These are phyloP conservation scores for Allophyes oxyacanthae DNA, from an alignment of 2,888 invertebrate genomes.

Conservation along the genomic window DNA sequence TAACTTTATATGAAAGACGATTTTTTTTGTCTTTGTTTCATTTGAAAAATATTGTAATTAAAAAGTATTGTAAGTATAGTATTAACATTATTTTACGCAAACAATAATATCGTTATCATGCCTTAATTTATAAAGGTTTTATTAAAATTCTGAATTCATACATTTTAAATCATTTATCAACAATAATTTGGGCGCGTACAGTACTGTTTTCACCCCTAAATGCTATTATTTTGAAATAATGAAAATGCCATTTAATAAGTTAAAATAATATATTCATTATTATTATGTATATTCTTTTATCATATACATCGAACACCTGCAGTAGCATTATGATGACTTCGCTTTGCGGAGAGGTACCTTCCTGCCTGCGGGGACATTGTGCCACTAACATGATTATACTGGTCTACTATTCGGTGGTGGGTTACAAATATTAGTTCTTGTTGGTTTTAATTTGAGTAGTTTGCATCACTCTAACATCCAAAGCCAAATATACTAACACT, in stretches of 20 bases:
- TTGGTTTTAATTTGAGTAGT: slow-evolving; percentile 69
- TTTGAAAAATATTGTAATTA: neutral
- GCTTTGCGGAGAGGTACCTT: slow-evolving; percentile 89
- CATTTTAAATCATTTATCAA: slow-evolving; percentile 18
- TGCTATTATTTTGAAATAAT: slow-evolving; percentile 43
- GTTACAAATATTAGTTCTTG: slow-evolving; percentile 67
- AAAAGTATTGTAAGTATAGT: slow-evolving; percentile 33
- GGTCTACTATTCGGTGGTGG: slow-evolving; percentile 81
- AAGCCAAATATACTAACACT: slow-evolving; percentile 74
- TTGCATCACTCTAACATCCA: slow-evolving; percentile 76
- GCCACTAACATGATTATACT: slow-evolving; percentile 82
- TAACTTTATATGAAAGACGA: too few species aligned
- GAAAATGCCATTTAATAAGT: slow-evolving; percentile 56
- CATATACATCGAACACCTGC: slow-evolving; percentile 62
- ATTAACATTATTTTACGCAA: slow-evolving; percentile 33
- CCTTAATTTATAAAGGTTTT: slow-evolving; percentile 16
- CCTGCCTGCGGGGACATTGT: slow-evolving; percentile 88
- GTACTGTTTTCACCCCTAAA: slow-evolving; percentile 34
- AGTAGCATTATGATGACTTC: slow-evolving; percentile 85
- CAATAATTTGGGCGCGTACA: slow-evolving; percentile 34
- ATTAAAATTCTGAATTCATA: slow-evolving; percentile 21
- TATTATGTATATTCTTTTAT: slow-evolving; percentile 53
- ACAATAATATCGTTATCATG: slow-evolving; percentile 26
- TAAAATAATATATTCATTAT: slow-evolving; percentile 30
- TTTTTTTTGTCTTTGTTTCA: too few species aligned